Evolutionary conservation across 2,113 vertebrate genomes (phyloP), one percentile per base, ranked within the genome.

Genomic region (Origma solitaria): DNA sequence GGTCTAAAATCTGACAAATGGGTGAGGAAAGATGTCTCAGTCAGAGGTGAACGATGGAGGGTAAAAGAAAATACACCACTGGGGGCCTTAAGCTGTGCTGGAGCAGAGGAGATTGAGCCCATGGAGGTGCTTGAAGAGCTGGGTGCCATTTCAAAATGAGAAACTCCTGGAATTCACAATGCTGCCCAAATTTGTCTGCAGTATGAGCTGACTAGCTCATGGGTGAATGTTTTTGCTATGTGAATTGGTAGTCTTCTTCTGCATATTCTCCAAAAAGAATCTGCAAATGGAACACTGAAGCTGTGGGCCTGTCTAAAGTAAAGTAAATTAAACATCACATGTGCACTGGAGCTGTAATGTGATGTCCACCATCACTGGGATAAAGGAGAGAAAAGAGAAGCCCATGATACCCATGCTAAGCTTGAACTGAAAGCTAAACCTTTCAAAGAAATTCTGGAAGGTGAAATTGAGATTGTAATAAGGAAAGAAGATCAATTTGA

Each of bases 341-440:
- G 7, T 75, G 47, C 53, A 42, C 38, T 71, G 47, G 27, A 85
- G 30, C 18, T 71, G 18, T 79, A 57, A 45, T 42, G 45, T 66
- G 28, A 40, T 72, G 45, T n/a, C 50, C 37, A 42, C 40, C 8
- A 8, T 45, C 14, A 25, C n/a, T 77, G 25, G 37, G 50, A 19
- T 44, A 69, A 44, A 21, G 50, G 42, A 45, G 28, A 49, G 53
- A 24, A 66, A 17, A 68, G 82, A 62, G 25, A 62, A 84, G 13
- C 16, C 53, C 1, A 0, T 3, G 0, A 3, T 38, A 66, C 33
- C 45, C 12, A 8, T 77, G 20, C 47, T 56, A 27, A 70, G 27
- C 27, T 92, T 68, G 51, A 71, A 35, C 30, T 28, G 27, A 56
- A 92, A 53, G 16, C 33, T 76, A 40, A 60, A 84, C 18, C 30